A percentile compares a stretch with the other conserved stretches of the same genome.
These are phyloP conservation scores for Otus sunia DNA, from an alignment of 2,113 vertebrate genomes.

Conservation along the genomic window DNA sequence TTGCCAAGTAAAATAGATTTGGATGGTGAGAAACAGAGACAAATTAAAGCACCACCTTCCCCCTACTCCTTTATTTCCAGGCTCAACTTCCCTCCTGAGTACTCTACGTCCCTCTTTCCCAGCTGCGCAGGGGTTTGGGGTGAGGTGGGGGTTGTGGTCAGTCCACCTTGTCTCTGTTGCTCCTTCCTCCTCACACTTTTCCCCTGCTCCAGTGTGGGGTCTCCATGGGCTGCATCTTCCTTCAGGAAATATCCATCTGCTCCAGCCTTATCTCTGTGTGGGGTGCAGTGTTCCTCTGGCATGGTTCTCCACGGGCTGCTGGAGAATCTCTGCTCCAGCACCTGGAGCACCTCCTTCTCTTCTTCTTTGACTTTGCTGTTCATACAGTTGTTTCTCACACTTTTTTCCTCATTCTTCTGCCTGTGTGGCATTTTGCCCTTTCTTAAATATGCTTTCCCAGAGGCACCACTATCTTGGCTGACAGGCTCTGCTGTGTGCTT, in stretches of 20 bases:
- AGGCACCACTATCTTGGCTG: background rate
- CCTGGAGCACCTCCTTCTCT: background rate
- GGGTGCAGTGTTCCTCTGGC: background rate
- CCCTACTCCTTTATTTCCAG: background rate
- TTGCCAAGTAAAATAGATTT: background rate
- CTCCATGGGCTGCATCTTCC: background rate
- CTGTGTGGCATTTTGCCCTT: background rate
- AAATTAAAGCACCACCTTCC: background rate
- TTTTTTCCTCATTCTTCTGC: background rate
- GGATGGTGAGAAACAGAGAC: background rate
- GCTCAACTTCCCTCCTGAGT: background rate
- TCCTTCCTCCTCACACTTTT: background rate
- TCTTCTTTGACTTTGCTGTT: background rate
- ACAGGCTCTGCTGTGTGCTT: background rate
- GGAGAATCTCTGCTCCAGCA: background rate
- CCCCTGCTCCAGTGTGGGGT: background rate
- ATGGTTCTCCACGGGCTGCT: background rate
- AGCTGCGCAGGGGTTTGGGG: background rate
- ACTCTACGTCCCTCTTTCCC: background rate
- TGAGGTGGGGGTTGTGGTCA: background rate
- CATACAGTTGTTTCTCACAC: background rate
- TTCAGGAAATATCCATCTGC: background rate
- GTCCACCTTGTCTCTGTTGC: background rate
- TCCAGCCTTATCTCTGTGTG: background rate
- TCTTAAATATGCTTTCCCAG: background rate